Percentiles rank a stretch among this genome's conserved stretches.
phyloP scores from a whole-genome alignment of 1,140 invertebrate species.

The Euwallacea fornicatus region DNA sequence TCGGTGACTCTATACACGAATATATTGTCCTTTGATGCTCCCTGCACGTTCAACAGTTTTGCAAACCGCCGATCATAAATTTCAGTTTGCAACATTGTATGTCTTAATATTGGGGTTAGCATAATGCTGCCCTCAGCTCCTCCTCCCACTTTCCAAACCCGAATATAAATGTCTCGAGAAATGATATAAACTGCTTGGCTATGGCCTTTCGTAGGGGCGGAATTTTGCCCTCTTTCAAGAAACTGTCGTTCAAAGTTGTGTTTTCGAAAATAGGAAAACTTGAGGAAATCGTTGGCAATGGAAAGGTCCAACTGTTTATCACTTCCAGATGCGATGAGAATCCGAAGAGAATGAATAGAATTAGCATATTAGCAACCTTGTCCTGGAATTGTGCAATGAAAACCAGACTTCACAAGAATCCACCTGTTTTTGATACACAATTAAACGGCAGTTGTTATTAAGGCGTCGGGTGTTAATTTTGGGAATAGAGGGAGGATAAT shows the following conservation, averaged over 20 bases:
- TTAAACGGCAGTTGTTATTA: no score
- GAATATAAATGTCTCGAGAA: neutral
- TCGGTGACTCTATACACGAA: constrained; percentile 1
- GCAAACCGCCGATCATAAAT: neutral
- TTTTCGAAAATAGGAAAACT: neutral
- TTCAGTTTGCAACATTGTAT: neutral
- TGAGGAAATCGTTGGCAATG: neutral
- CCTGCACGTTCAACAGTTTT: neutral
- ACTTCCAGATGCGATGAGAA: no score
- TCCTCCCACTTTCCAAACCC: no score
- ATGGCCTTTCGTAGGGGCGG: neutral
- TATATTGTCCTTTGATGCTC: constrained; percentile 2
- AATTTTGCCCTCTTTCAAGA: neutral
- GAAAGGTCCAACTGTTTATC: no score
- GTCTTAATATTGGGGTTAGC: neutral
- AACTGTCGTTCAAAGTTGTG: neutral
- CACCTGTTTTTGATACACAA: no score
- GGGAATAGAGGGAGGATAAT: no score
- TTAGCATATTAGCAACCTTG: no score
- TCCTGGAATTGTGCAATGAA: no score
- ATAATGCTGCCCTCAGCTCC: no score
- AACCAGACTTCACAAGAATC: no score
- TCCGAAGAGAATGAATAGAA: no score
- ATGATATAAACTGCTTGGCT: neutral
- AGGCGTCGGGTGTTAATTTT: no score